These are phyloP conservation scores for Clarias pachynema DNA, from an alignment of 2,797 vertebrate species.

Conservation along the genomic window DNA sequence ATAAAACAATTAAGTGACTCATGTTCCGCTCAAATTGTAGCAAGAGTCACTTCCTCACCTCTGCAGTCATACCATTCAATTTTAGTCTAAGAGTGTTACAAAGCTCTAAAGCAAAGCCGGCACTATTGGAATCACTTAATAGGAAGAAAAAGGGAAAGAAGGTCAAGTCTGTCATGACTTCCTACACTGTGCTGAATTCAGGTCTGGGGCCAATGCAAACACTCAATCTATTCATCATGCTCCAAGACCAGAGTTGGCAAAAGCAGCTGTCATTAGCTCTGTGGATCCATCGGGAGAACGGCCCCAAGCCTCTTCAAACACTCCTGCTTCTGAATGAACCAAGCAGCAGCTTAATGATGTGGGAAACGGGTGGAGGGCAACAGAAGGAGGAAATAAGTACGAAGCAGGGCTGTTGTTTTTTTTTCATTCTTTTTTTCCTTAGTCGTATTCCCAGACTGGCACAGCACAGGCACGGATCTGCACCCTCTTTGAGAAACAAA, in stretches of 20 bases:
- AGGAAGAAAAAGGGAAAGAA: slow-evolving; percentile 5
- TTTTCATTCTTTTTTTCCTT: not conserved
- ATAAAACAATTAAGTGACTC: not conserved
- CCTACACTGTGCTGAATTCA: slow-evolving; percentile 7
- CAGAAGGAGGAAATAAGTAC: not conserved
- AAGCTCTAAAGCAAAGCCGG: not conserved
- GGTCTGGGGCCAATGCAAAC: slow-evolving; percentile 36
- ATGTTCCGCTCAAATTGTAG: not conserved
- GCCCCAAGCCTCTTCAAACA: slow-evolving; percentile 15
- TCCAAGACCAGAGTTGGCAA: slow-evolving; percentile 19
- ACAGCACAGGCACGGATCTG: slow-evolving; percentile 55
- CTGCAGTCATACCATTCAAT: not conserved
- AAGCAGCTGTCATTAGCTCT: not conserved
- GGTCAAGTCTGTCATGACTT: slow-evolving; percentile 31
- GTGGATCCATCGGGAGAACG: not conserved
- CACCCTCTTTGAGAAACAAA: slow-evolving; percentile 58
- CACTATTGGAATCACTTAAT: not conserved
- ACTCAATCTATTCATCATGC: slow-evolving; percentile 33
- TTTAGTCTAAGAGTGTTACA: not conserved
- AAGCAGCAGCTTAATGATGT: not conserved
- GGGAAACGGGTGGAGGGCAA: not conserved
- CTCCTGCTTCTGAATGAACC: slow-evolving; percentile 25
- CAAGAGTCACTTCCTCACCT: not conserved
- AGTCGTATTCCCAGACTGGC: slow-evolving; percentile 31
- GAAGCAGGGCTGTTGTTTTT: not conserved